Evolutionary conservation across 2,797 vertebrate genomes (phyloP), one percentile per base, ranked within the genome.

Genomic region (Spinus pinus): DNA sequence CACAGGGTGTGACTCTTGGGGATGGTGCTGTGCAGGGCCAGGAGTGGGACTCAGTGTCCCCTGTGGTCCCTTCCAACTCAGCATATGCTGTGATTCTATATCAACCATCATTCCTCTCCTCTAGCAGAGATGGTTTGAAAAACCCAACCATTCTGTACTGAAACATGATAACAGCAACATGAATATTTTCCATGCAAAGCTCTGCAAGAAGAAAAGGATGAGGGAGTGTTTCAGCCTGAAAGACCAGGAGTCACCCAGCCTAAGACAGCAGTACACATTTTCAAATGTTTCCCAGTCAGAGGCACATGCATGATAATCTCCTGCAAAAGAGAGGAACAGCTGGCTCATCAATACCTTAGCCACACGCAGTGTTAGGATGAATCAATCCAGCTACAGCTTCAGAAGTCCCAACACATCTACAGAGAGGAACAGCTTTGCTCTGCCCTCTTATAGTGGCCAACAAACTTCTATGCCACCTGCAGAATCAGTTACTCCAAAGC

Each of bases 311-410:
- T 2, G 24, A 47, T 7, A 12, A 72, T 10, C 44, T 41, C 62
- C 56, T 58, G 64, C n/a, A 77, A 30, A 72, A 69, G n/a, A 80
- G 60, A 62, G 37, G 69, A 91, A 81, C 23, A 89, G 60, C 41
- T 70, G 54, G 39, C 47, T 66, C 51, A 54, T 42, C 31, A 65
- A 71, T 10, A 42, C 37, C 61, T 77, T 39, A 90, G 67, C 27
- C 77, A 74, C 75, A 85, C 8, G 9, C 57, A 16, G 0, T 2
- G 11, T 64, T 14, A 69, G 53, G 33, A 74, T 50, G 19, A 69
- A 69, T 56, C 62, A 90, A 92, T 71, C 21, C 31, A 95, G 27
- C n/a, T 37, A 44, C 14, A 47, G 22, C 60, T 77, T 86, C 57
- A 90, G 16, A 75, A 5, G 17, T 51, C 37, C 28, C 44, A 58